These are phyloP conservation scores for Leptinotarsa undecemlineata DNA, from an alignment of 1,140 invertebrate species.

Conservation along the genomic window DNA sequence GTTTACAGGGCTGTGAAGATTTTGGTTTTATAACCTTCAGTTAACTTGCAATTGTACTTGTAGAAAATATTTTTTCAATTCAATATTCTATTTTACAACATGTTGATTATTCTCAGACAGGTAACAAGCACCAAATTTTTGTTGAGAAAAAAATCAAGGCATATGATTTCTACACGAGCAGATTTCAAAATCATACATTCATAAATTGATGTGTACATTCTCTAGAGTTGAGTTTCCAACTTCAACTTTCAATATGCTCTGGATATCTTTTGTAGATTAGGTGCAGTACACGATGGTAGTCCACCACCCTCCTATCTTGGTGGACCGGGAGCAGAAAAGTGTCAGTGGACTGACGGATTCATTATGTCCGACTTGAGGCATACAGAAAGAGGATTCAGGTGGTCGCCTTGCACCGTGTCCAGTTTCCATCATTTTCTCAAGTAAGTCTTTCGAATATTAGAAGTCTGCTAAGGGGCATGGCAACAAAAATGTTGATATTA, in stretches of 20 bases:
- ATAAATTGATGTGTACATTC: not conserved
- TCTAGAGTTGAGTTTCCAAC: not conserved
- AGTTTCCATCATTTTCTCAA: slow-evolving; percentile 96
- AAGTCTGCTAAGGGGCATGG: too few relatives aligned
- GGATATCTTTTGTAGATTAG: slow-evolving; percentile 66
- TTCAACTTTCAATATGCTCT: not conserved
- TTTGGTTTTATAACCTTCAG: too few relatives aligned
- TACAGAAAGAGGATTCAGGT: slow-evolving; percentile 91
- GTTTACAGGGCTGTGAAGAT: too few relatives aligned
- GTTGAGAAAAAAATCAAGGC: too few relatives aligned
- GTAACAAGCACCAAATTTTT: too few relatives aligned
- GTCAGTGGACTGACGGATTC: slow-evolving; percentile 93
- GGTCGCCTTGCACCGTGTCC: slow-evolving; percentile 91
- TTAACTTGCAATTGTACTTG: too few relatives aligned
- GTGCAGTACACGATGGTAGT: slow-evolving; percentile 93
- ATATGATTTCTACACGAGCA: too few relatives aligned
- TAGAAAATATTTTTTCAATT: too few relatives aligned
- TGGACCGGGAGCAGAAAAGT: slow-evolving; percentile 92
- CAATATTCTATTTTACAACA: too few relatives aligned
- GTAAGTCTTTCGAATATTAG: slow-evolving; percentile 60
- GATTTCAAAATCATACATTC: too few relatives aligned
- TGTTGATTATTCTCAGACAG: too few relatives aligned
- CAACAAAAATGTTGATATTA: too few relatives aligned
- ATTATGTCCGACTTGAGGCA: slow-evolving; percentile 95
- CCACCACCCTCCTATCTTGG: slow-evolving; percentile 92